Percentiles rank a stretch among this genome's conserved stretches.
Evolutionary conservation across 2,797 vertebrate genomes (phyloP).

Genomic region (Pagetopsis macropterus): DNA sequence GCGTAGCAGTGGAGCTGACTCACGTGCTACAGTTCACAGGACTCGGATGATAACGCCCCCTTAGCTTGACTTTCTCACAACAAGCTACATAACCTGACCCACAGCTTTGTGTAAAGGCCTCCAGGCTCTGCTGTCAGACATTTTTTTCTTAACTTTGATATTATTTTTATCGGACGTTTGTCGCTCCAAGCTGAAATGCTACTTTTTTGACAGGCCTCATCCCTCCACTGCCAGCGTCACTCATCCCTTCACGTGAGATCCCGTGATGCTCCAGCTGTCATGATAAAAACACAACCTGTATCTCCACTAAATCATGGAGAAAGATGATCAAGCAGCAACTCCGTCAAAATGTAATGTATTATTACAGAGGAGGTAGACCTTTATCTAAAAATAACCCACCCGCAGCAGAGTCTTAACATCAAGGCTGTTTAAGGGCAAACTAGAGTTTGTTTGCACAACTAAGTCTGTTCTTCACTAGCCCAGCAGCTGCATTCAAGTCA

Average conservation of each 20-base stretch:
- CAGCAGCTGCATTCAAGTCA: no score
- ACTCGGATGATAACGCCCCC: background rate
- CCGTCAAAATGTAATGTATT: conserved; percentile 61
- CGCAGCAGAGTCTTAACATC: conserved; percentile 38
- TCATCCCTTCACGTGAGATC: conserved; percentile 1
- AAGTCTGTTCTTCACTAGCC: background rate
- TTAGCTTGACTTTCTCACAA: conserved; percentile 10
- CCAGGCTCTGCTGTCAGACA: background rate
- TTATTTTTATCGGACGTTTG: background rate
- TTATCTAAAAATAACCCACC: conserved; percentile 67
- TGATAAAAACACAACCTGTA: conserved; percentile 17
- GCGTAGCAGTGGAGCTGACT: background rate
- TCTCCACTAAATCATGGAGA: background rate
- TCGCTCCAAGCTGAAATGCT: conserved; percentile 19
- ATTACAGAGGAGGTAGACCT: conserved; percentile 66
- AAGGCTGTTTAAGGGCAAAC: conserved; percentile 40
- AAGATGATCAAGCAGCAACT: conserved; percentile 30
- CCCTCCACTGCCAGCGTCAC: background rate
- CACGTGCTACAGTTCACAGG: conserved; percentile 1
- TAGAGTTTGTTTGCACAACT: conserved; percentile 26
- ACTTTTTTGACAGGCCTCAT: conserved; percentile 7
- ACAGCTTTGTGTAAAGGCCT: conserved; percentile 23
- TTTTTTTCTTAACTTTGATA: background rate
- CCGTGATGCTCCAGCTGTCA: background rate
- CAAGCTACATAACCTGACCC: conserved; percentile 9